Evolutionary conservation across 2,113 vertebrate genomes (phyloP).

Genomic region (Platysternon megacephalum): DNA sequence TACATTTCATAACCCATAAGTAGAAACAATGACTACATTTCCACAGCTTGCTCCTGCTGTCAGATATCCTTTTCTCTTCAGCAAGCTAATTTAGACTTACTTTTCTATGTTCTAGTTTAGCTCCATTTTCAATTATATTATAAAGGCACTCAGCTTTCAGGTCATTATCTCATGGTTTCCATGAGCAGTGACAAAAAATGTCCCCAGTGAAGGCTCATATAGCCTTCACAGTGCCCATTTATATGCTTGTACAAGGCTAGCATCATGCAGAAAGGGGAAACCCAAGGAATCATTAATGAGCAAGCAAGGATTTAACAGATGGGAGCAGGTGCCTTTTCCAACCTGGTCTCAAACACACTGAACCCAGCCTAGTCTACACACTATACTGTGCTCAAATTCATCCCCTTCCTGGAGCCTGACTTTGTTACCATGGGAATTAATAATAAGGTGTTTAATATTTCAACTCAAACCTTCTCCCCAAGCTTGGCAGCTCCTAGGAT

Average conservation of each 20-base stretch:
- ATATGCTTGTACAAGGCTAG: neutral
- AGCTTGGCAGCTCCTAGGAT: neutral
- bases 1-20: conserved; percentile 76
- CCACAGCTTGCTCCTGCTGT: conserved; percentile 60
- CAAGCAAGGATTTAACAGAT: neutral
- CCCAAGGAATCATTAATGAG: neutral
- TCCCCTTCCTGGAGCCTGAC: neutral
- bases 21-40: conserved; percentile 74
- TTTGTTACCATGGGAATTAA: neutral
- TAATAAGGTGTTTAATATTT: neutral
- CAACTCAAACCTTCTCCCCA: neutral
- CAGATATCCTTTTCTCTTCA: conserved; percentile 70
- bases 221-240: neutral
- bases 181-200: neutral
- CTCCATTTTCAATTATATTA: conserved; percentile 54
- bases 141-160: conserved; percentile 41
- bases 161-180: conserved; percentile 59
- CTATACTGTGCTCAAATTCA: neutral
- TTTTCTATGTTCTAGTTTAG: conserved; percentile 49
- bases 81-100: conserved; percentile 70
- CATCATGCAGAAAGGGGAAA: neutral
- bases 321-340: neutral
- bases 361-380: neutral
- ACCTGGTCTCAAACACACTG: neutral
- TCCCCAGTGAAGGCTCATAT: neutral